These are phyloP conservation scores for Sebastes hopkinsi DNA, from an alignment of 2,797 vertebrate genomes.

Conservation along the genomic window DNA sequence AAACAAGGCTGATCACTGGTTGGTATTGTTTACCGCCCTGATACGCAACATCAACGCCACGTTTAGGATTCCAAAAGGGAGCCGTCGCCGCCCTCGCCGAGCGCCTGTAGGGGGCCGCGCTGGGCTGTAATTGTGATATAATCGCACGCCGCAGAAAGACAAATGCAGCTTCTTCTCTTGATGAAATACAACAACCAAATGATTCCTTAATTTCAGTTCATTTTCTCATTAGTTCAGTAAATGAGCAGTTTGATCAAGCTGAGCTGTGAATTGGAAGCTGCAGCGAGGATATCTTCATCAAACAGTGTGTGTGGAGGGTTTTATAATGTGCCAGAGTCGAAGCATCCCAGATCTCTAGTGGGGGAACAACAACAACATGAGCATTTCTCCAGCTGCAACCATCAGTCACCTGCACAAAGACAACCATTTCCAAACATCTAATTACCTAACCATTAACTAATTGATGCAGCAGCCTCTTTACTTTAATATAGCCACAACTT, in stretches of 20 bases:
- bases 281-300: constrained; percentile 39
- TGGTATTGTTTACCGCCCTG: constrained; percentile 37
- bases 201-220: constrained; percentile 44
- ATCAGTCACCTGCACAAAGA: constrained; percentile 21
- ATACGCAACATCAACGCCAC: not conserved
- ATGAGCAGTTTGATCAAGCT: constrained; percentile 55
- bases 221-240: constrained; percentile 61
- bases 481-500: constrained; percentile 8
- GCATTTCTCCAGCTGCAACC: not conserved
- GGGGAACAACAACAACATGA: not conserved
- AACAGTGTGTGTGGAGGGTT: not conserved
- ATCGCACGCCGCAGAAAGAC: constrained; percentile 18
- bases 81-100: not conserved
- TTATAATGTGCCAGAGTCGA: constrained; percentile 12
- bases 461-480: not conserved
- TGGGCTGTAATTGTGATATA: constrained; percentile 21
- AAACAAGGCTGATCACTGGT: constrained; percentile 55
- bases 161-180: constrained; percentile 9
- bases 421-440: constrained; percentile 4
- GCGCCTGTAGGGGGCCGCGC: not conserved
- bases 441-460: constrained; percentile 36
- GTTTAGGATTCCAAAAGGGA: constrained; percentile 15
- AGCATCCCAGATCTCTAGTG: not conserved
- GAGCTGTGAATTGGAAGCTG: constrained; percentile 35
- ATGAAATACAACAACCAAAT: constrained; percentile 43